A percentile compares a stretch with the other conserved stretches of the same genome.
Conservation (phyloP, 2,797 vertebrate genomes). For the Catharus ustulatus region DNA sequence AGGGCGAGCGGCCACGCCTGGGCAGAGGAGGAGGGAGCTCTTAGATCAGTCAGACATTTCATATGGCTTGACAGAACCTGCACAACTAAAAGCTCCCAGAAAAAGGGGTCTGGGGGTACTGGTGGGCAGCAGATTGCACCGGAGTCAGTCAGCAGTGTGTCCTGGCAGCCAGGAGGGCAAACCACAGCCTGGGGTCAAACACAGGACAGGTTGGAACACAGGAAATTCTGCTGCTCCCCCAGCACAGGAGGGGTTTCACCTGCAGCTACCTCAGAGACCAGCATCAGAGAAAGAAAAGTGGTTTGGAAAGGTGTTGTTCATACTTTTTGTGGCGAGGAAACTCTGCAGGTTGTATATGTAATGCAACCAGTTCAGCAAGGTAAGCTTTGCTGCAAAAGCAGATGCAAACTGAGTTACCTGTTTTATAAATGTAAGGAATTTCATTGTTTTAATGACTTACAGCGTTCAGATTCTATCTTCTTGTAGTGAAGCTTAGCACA, state of each 20-base stretch:
- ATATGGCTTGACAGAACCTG: neutral
- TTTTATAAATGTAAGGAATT: neutral
- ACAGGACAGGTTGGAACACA: neutral
- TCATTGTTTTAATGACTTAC: neutral
- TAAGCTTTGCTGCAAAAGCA: neutral
- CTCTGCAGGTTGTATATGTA: fast-evolving
- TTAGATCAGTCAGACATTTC: neutral
- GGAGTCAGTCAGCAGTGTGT: fast-evolving
- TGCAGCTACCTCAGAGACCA: neutral
- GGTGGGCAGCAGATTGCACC: neutral
- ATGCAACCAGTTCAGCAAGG: neutral
- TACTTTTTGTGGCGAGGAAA: neutral
- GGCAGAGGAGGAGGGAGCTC: neutral
- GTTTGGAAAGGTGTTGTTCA: neutral
- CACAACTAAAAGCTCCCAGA: neutral
- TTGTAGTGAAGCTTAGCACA: neutral
- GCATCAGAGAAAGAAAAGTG: fast-evolving
- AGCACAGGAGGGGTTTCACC: neutral
- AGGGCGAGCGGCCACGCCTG: neutral
- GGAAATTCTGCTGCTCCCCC: neutral
- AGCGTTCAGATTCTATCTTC: neutral
- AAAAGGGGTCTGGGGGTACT: neutral
- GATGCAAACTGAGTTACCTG: neutral
- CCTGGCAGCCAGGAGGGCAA: neutral
- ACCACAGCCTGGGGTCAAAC: neutral